A percentile compares a stretch with the other conserved stretches of the same genome.
Conservation (phyloP, 2,797 vertebrate genomes). For the Mus caroli region DNA sequence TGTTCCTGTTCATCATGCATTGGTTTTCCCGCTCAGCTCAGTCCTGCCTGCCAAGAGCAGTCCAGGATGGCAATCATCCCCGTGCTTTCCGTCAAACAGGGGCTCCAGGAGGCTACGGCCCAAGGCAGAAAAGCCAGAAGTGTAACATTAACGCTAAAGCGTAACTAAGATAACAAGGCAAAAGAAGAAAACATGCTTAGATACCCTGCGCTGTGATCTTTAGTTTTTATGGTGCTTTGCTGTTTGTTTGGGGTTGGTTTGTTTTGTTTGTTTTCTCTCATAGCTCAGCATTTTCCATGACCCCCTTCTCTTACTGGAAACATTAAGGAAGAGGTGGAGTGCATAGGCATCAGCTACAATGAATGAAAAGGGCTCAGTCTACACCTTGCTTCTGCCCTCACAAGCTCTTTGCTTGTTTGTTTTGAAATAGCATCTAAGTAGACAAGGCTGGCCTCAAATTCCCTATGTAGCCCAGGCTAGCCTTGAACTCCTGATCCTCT, state of each 20-base stretch:
- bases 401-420: neutral
- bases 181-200: slow-evolving; percentile 30
- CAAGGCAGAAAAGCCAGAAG: slow-evolving; percentile 63
- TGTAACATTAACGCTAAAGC: neutral
- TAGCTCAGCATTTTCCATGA: slow-evolving; percentile 12
- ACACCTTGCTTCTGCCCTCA: neutral
- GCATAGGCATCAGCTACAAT: neutral
- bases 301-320: neutral
- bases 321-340: neutral
- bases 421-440: neutral
- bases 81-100: slow-evolving; percentile 72
- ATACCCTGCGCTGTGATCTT: neutral
- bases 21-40: slow-evolving; percentile 72
- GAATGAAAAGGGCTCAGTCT: neutral
- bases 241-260: neutral
- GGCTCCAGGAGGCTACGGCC: slow-evolving; percentile 59
- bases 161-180: neutral
- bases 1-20: slow-evolving; percentile 55
- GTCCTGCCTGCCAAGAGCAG: slow-evolving; percentile 65
- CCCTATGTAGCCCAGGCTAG: neutral
- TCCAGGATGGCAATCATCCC: slow-evolving; percentile 77
- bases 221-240: too few relatives aligned
- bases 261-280: neutral
- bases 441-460: neutral
- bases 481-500: neutral